Conservation (phyloP, 2,797 vertebrate genomes). For the Falco novaeseelandiae region DNA sequence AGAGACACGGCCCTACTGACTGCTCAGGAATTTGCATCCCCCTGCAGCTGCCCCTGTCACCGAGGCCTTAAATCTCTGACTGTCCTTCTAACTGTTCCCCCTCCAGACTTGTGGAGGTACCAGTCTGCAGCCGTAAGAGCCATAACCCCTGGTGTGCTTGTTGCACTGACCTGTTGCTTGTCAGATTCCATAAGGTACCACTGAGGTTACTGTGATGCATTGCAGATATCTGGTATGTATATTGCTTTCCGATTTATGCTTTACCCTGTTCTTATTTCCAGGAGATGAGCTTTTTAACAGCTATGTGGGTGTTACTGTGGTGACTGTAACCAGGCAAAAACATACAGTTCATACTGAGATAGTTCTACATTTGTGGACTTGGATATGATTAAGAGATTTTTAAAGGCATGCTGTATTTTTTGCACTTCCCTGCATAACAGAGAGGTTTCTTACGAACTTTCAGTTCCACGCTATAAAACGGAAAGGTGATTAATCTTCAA, state of each 20-base stretch:
- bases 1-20: background rate
- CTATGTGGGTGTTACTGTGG: slow-evolving; percentile 37
- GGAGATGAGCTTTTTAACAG: slow-evolving; percentile 17
- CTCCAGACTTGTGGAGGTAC: background rate
- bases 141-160: rapidly evolving
- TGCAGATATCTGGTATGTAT: slow-evolving; percentile 5
- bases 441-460: background rate
- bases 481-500: background rate
- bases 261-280: background rate
- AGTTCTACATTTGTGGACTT: background rate
- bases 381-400: background rate
- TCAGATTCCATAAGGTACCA: background rate
- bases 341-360: background rate
- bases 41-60: background rate
- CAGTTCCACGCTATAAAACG: background rate
- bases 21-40: background rate
- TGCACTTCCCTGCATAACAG: background rate
- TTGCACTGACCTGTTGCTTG: background rate
- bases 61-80: background rate
- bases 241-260: slow-evolving; percentile 14
- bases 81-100: background rate
- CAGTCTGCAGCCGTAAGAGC: background rate
- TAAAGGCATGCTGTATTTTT: background rate
- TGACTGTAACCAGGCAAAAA: slow-evolving; percentile 56
- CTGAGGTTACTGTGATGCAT: background rate